Evolutionary conservation across 2,888 invertebrate genomes (phyloP), one percentile per base, ranked within the genome.

Genomic region (Vanessa cardui): DNA sequence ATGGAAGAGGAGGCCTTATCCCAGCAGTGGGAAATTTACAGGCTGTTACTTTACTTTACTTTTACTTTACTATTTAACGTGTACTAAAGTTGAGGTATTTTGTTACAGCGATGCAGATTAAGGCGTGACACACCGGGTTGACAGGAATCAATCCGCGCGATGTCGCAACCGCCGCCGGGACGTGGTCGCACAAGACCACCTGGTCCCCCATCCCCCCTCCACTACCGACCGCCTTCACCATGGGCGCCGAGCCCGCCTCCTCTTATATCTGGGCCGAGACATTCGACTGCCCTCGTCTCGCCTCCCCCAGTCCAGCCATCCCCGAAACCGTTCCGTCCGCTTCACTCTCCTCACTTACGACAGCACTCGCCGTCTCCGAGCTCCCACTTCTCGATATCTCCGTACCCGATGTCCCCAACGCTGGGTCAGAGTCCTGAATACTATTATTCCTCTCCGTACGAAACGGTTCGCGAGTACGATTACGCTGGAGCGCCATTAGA

Each of bases 171-270:
- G 79, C 91, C 87, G 69, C 89, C 89, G 77, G 93, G 90, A 78
- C 91, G 92, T 76, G 92, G 93, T 77, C 89, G 92, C 86, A 87
- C 86, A 80, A 86, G 86, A 74, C 83, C 81, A 68, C 87, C 89
- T 73, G 88, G 87, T 82, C 88, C 90, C 81, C 88, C 88, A 82
- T 92, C 93, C 80, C 95, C 95, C 61, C 94, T 95, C 73, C 94
- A 95, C 78, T 96, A 95, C 86, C 94, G 96, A 46, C 95, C 96
- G 45, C 95, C 95, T 16, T 96, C 96, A 47, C 96, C 96, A 60
- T 96, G 96, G 94, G 94, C 95, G 9, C 95, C 96, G 1, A 95
- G 96, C 75, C 96, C 96, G 1, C 95, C 96, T n/a, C 96, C 95
- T 5, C 94, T 95, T 71, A 94, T 95, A 77, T 94, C 95, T 60